Evolutionary conservation across 2,888 invertebrate genomes (phyloP).

Genomic region (Eupithecia centaureata): DNA sequence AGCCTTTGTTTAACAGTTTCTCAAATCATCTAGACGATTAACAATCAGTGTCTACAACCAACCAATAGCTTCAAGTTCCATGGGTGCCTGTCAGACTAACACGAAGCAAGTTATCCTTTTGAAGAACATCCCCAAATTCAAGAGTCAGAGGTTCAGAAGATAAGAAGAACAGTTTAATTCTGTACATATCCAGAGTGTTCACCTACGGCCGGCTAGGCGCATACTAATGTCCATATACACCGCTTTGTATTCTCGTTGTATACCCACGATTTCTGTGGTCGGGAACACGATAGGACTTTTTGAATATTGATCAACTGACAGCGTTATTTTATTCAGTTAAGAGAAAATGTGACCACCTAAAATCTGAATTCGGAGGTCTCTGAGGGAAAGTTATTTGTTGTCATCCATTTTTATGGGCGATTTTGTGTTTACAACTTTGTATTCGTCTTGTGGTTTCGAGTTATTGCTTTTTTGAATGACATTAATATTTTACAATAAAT

Average conservation of each 20-base stretch:
- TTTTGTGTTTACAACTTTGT: constrained; percentile 47
- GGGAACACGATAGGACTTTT: constrained; percentile 65
- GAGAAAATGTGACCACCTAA: constrained; percentile 52
- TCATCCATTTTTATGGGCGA: constrained; percentile 42
- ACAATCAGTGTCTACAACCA: not conserved
- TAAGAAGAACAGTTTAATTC: constrained; percentile 63
- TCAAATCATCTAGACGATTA: not conserved
- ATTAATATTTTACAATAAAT: constrained; percentile 34
- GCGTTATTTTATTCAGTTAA: constrained; percentile 50
- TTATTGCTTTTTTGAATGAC: constrained; percentile 33
- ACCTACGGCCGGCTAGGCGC: constrained; percentile 62
- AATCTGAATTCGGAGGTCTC: constrained; percentile 47
- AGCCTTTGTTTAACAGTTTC: not conserved
- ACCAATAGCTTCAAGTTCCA: not conserved
- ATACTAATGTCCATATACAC: constrained; percentile 67
- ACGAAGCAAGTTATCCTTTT: constrained; percentile 19
- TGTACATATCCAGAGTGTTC: constrained; percentile 64
- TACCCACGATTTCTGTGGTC: constrained; percentile 78
- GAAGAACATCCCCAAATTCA: constrained; percentile 35
- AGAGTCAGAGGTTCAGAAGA: constrained; percentile 57
- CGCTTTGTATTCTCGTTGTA: constrained; percentile 71
- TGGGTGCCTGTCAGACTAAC: not conserved
- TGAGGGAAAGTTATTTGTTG: constrained; percentile 66
- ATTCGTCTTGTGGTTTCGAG: constrained; percentile 41
- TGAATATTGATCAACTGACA: constrained; percentile 74